Conservation (phyloP, 2,113 vertebrate species). For the Pteronura brasiliensis region DNA sequence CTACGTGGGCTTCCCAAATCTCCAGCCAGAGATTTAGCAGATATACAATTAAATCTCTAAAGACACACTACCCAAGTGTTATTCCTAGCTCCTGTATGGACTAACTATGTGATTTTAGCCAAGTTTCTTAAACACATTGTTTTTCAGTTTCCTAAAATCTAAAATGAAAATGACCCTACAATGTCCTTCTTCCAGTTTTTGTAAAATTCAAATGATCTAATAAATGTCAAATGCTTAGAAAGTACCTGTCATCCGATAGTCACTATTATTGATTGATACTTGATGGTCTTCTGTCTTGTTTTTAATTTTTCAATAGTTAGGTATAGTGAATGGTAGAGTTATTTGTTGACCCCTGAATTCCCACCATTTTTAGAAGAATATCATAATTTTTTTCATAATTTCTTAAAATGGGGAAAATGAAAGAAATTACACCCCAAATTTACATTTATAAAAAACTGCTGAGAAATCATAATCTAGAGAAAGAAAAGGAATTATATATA, state of each 20-base stretch:
- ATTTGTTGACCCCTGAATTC: background rate
- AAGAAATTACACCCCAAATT: background rate
- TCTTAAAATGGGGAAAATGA: background rate
- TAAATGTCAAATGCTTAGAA: background rate
- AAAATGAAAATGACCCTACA: background rate
- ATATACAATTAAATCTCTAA: background rate
- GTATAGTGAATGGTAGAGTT: background rate
- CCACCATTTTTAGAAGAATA: background rate
- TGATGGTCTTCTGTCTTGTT: background rate
- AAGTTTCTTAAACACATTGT: background rate
- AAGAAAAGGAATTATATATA: background rate
- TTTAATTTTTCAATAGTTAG: background rate
- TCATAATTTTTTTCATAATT: background rate
- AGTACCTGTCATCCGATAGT: background rate
- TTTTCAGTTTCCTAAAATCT: background rate
- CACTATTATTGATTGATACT: background rate
- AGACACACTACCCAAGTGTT: rapidly evolving
- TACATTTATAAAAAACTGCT: background rate
- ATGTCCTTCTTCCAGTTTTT: background rate
- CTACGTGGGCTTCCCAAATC: background rate
- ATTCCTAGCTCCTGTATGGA: background rate
- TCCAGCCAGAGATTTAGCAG: background rate
- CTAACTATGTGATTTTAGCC: background rate
- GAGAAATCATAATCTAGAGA: background rate
- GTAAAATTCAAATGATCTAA: background rate